phyloP scores from a whole-genome alignment of 2,888 invertebrate species.

The Cremastinae sp. region DNA sequence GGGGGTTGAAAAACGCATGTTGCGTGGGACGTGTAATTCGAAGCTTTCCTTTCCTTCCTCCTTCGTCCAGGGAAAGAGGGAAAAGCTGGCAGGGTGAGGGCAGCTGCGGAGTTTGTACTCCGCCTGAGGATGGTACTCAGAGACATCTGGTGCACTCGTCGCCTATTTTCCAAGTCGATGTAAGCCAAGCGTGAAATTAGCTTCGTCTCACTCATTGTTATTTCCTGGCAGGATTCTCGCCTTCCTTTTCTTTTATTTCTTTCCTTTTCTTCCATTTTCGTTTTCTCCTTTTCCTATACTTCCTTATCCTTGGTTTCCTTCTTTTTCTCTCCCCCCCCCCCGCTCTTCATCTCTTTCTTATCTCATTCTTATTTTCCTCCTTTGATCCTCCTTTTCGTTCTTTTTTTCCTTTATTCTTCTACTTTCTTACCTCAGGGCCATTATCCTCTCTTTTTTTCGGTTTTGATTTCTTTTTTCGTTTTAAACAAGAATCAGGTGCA shows the following conservation, averaged over 20 bases:
- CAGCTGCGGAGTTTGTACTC: no score
- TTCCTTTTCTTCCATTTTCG: conserved; percentile 10
- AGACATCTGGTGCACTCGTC: conserved; percentile 36
- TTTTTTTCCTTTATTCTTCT: not conserved
- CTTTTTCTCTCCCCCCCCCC: not conserved
- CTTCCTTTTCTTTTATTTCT: conserved; percentile 9
- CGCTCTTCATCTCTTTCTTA: not conserved
- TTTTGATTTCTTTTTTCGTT: no score
- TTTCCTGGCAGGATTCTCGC: conserved; percentile 37
- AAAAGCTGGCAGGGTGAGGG: no score
- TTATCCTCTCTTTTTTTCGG: no score
- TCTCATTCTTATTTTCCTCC: not conserved
- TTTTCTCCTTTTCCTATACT: no score
- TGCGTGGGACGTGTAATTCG: not conserved
- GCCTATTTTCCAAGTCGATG: conserved; percentile 34
- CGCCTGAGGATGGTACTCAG: not conserved
- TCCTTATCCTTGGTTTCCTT: conserved; percentile 50
- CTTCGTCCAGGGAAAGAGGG: not conserved
- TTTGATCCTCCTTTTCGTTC: not conserved
- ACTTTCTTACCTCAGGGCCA: not conserved
- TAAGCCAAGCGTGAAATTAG: conserved; percentile 58
- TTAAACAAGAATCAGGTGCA: no score
- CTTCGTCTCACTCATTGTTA: conserved; percentile 38
- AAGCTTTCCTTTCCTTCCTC: not conserved
- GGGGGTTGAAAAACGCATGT: no score